Evolutionary conservation across 2,888 invertebrate genomes (phyloP), one percentile per base, ranked within the genome.

Genomic region (Harmothoe impar): DNA sequence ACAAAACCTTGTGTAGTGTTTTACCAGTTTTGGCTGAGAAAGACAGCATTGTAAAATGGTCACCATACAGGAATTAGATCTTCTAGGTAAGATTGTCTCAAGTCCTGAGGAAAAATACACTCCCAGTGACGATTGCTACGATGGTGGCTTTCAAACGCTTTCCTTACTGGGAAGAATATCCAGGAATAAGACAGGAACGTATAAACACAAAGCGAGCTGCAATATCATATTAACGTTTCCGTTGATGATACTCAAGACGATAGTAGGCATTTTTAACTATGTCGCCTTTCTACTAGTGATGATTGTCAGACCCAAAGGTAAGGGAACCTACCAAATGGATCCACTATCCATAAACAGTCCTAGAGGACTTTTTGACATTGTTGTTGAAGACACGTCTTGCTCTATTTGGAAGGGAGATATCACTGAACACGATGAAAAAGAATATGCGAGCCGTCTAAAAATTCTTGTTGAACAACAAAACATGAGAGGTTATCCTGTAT

Each of bases 71-170:
- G 43, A 43, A 43, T 3, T 43, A 10, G 10, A 43, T 43, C 43
- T 43, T 43, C 43, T 43, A 3, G 3, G 43, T 43, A 10, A 3
- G 10, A 43, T 43, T 10, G 3, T 43, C 43, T 43, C 43, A 62
- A n/a, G 62, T 20, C 62, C 62, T n/a, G 20, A 62, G 7, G 20
- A n/a, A 20, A n/a, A 20, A n/a, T 20, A 62, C 62, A 62, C 20
- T 12, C 35, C 81, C 0, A 81, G 81, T 81, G 43, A 81, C 0
- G 81, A 81, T 43, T 81, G 81, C 25, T 20, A n/a, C 15, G 81
- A 33, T 23, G 43, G 43, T 17, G 81, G 81, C n/a, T 33, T 33
- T 15, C n/a, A 35, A 43, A 43, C 81, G 20, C 81, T 81, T 23
- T 17, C 81, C 20, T 0, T 20, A 0, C 35, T 81, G 5, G 77